Percentiles rank a stretch among this genome's conserved stretches.
Conservation (phyloP, 1,140 invertebrate species). For the Lucilia sericata region DNA sequence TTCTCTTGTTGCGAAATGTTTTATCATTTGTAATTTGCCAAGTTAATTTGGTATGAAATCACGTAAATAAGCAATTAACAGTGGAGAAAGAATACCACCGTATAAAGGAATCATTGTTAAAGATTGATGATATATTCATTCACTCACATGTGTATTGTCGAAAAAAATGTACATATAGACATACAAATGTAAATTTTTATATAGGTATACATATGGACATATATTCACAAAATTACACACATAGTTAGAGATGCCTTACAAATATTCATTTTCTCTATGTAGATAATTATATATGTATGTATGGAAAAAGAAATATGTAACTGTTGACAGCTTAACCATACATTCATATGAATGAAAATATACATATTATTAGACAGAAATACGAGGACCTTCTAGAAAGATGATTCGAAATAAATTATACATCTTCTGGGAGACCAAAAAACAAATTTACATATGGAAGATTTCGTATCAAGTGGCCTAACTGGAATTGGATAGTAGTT, state of each 20-base stretch:
- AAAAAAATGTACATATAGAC: background rate
- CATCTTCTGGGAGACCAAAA: too few relatives aligned
- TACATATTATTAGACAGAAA: background rate
- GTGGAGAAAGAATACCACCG: background rate
- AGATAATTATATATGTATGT: background rate
- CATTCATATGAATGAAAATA: background rate
- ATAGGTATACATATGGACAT: too few relatives aligned
- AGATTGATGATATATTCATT: conserved; percentile 21
- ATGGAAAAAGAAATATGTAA: background rate
- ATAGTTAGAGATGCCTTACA: too few relatives aligned
- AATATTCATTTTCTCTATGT: background rate
- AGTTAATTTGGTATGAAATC: conserved; percentile 42
- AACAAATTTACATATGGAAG: too few relatives aligned
- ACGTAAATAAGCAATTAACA: conserved; percentile 42
- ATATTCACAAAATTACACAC: too few relatives aligned
- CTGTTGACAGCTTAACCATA: background rate
- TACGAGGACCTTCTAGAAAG: too few relatives aligned
- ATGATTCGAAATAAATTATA: too few relatives aligned
- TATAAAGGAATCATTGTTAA: conserved; percentile 20
- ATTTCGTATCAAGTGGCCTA: too few relatives aligned
- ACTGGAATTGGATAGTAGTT: too few relatives aligned
- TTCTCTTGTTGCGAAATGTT: conserved; percentile 25
- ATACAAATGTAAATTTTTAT: too few relatives aligned
- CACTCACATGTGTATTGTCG: background rate
- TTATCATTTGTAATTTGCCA: conserved; percentile 40